These are phyloP conservation scores for Vulpes vulpes DNA, from an alignment of 2,113 vertebrate species.

Conservation along the genomic window DNA sequence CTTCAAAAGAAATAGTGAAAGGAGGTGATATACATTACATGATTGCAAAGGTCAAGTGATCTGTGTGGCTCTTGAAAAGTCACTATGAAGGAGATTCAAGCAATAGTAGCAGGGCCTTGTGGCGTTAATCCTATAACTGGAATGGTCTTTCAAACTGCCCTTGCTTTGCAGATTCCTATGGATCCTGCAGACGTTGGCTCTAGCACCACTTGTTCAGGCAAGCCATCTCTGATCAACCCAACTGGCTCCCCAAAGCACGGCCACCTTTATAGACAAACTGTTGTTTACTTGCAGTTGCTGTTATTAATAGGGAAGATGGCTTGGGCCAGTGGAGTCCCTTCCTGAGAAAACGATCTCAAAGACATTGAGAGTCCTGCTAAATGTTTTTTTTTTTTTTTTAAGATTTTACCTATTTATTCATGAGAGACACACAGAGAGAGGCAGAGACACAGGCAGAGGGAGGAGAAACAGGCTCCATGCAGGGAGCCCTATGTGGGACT, in stretches of 20 bases:
- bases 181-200: neutral
- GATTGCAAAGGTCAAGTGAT: neutral
- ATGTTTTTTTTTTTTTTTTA: neutral
- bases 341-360: conserved; percentile 47
- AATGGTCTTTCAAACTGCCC: neutral
- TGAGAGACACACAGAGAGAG: too few relatives aligned
- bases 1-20: neutral
- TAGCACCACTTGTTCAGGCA: neutral
- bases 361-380: conserved; percentile 43
- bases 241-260: neutral
- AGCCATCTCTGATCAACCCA: neutral
- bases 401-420: too few relatives aligned
- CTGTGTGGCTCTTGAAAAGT: neutral
- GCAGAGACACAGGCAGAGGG: too few relatives aligned
- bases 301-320: conserved; percentile 55
- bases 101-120: neutral
- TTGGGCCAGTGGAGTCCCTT: conserved; percentile 39
- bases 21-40: neutral
- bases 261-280: neutral
- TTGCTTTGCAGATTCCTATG: neutral
- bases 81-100: neutral
- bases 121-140: neutral
- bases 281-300: conserved; percentile 11
- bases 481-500: too few relatives aligned
- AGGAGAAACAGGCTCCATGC: too few relatives aligned